A percentile compares a stretch with the other conserved stretches of the same genome.
These are phyloP conservation scores for Dusona sp. DNA, from an alignment of 2,888 invertebrate genomes.

Conservation along the genomic window DNA sequence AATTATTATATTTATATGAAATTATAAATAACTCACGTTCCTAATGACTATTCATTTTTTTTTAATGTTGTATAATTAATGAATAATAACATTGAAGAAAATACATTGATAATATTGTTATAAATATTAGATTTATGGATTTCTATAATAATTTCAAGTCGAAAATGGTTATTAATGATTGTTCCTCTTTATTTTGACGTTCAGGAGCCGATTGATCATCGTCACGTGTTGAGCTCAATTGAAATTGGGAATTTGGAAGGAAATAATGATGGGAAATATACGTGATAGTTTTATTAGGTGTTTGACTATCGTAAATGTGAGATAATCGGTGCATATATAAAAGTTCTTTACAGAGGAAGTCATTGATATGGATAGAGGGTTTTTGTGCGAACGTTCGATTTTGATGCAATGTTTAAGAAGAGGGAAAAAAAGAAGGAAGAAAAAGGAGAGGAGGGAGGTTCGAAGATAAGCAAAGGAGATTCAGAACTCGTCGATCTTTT, in stretches of 20 bases:
- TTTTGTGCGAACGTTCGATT: slow-evolving; percentile 61
- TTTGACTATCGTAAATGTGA: slow-evolving; percentile 57
- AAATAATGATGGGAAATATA: slow-evolving; percentile 61
- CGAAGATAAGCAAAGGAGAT: slow-evolving; percentile 76
- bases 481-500: slow-evolving; percentile 66
- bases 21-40: no score
- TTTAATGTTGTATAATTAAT: no score
- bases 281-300: slow-evolving; percentile 70
- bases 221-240: slow-evolving; percentile 62
- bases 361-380: slow-evolving; percentile 77
- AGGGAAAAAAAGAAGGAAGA: slow-evolving; percentile 55
- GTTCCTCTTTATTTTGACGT: neutral
- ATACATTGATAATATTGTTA: neutral
- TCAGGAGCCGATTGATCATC: slow-evolving; percentile 6
- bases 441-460: slow-evolving; percentile 56
- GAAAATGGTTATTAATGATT: neutral
- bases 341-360: slow-evolving; percentile 55
- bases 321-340: slow-evolving; percentile 61
- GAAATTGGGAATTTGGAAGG: slow-evolving; percentile 68
- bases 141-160: neutral
- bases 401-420: slow-evolving; percentile 67
- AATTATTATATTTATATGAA: no score
- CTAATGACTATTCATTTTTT: no score
- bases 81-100: no score
- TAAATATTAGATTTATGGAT: neutral